A percentile compares a stretch with the other conserved stretches of the same genome.
Conservation (phyloP, 1,140 invertebrate genomes). For the Zophobas morio region DNA sequence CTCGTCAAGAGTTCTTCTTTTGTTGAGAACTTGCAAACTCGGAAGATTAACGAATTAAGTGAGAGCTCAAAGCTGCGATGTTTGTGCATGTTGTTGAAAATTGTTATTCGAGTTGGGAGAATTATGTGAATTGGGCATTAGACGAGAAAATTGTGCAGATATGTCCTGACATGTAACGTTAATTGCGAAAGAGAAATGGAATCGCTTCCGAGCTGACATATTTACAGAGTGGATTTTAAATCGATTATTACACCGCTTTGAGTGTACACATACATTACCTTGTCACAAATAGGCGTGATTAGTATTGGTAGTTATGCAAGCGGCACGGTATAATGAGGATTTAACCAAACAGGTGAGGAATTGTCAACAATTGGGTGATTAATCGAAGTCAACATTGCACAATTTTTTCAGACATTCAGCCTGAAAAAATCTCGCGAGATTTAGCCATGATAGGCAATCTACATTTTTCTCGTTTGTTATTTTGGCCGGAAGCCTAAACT, state of each 20-base stretch:
- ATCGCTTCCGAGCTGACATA: background rate
- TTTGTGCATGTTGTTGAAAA: slow-evolving; percentile 2
- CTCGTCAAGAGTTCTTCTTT: background rate
- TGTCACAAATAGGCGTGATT: background rate
- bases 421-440: background rate
- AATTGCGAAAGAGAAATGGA: background rate
- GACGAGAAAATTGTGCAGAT: background rate
- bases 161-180: no score
- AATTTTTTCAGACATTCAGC: no score
- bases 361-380: no score
- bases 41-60: slow-evolving; percentile 7
- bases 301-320: background rate
- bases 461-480: background rate
- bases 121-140: slow-evolving; percentile 13
- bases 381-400: no score
- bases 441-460: background rate
- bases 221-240: background rate
- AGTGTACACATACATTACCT: background rate
- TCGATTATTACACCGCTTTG: background rate
- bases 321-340: no score
- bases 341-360: no score
- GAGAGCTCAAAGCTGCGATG: background rate
- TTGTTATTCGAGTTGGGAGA: slow-evolving; percentile 1
- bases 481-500: background rate
- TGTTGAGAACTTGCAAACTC: background rate